Base-by-base conservation (phyloP, 2,888 invertebrate genomes). In the Nephrotoma appendiculata region DNA sequence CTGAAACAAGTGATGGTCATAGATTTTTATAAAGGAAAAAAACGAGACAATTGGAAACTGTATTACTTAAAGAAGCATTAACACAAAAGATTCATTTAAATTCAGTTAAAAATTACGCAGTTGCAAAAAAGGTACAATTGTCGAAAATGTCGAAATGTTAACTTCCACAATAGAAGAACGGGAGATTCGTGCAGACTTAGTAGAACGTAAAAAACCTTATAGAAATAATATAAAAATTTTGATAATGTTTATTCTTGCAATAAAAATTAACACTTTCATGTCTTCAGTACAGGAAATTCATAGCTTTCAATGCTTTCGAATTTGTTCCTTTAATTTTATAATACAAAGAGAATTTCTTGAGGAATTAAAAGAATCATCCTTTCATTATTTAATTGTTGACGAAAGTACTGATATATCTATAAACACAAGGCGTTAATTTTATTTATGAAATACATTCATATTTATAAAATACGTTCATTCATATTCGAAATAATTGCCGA, bases 291-390 rank as follows among this genome's bases (percentile, higher is more conserved):
- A 19, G 1, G 19, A 19, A 19, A 19, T 19, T 19, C 19, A 19
- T 19, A 19, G 19, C 1, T n/a, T n/a, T n/a, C 19, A 19, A 19
- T 19, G 19, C 19, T 19, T 19, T 83, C 83, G 86, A 86, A 83
- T 86, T 44, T 86, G 48, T 71, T 71, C 71, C 41, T 83, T 86
- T 86, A 83, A 86, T 86, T 71, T 86, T 86, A 45, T 86, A 83
- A 86, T 83, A 86, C 86, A 86, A 83, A 83, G 83, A 43, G 43
- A 85, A 44, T 85, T 85, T 85, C 85, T 83, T 83, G 83, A 12
- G 83, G 86, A 83, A 86, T 15, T 86, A 86, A 86, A 71, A 86
- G 42, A 86, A 86, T 57, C 86, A 15, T 86, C 43, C 5, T 86
- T 86, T 86, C 31, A 86, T 52, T 86, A 41, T 57, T 86, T 86